Percentiles rank a stretch among this genome's conserved stretches.
These are phyloP conservation scores for Nezara viridula DNA, from an alignment of 2,888 invertebrate species.

Conservation along the genomic window DNA sequence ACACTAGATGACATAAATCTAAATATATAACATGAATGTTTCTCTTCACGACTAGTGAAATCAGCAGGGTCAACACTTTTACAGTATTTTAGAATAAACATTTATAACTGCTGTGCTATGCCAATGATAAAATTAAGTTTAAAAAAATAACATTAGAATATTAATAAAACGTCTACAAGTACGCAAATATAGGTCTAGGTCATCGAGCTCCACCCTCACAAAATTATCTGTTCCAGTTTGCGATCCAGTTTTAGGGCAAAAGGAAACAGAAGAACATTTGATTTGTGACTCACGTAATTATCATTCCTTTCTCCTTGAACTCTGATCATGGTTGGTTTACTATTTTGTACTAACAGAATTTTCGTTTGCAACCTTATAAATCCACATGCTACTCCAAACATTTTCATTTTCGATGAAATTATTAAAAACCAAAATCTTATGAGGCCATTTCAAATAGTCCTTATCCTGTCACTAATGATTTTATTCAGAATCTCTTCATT, in stretches of 20 bases:
- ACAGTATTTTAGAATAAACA: no score
- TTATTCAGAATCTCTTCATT: no score
- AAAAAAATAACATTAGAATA: background rate
- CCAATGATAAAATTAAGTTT: background rate
- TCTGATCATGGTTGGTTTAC: background rate
- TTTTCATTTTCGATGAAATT: background rate
- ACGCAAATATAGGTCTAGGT: slow-evolving; percentile 1
- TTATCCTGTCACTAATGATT: no score
- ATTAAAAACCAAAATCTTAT: background rate
- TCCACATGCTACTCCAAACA: background rate
- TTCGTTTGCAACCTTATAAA: background rate
- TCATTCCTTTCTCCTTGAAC: slow-evolving; percentile 4
- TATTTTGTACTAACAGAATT: no score
- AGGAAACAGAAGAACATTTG: background rate
- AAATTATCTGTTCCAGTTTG: background rate
- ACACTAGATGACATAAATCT: no score
- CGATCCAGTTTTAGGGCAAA: slow-evolving; percentile 18
- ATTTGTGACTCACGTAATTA: background rate
- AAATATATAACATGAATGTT: no score
- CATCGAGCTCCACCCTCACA: slow-evolving; percentile 6
- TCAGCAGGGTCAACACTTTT: no score
- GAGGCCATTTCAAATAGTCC: no score
- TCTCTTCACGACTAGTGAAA: no score
- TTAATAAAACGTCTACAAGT: background rate
- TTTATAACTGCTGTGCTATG: no score